Evolutionary conservation across 2,113 vertebrate species (phyloP).

Genomic region (Gavialis gangeticus): DNA sequence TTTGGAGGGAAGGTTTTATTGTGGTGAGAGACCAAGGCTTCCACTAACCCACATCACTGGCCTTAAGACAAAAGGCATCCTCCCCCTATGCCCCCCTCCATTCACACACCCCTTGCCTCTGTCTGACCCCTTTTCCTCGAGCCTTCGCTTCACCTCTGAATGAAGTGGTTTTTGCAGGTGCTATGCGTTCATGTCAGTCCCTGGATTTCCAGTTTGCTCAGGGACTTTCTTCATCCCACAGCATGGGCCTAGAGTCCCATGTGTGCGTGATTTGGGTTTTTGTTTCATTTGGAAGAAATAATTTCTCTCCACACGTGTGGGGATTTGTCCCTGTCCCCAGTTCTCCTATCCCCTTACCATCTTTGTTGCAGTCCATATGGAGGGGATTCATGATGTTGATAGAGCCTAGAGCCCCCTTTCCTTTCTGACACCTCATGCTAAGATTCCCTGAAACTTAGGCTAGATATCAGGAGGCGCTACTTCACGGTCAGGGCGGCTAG

Average conservation of each 20-base stretch:
- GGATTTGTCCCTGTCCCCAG: neutral
- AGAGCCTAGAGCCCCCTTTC: neutral
- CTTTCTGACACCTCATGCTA: neutral
- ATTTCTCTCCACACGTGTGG: too few relatives aligned
- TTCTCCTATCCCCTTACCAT: neutral
- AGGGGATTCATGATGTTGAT: neutral
- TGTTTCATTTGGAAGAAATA: too few relatives aligned
- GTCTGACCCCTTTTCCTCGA: neutral
- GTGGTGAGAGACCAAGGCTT: neutral
- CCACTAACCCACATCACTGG: rapidly evolving
- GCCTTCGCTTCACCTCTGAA: neutral
- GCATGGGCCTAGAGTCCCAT: neutral
- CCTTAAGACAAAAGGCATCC: neutral
- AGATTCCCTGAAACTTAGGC: neutral
- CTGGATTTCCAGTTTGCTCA: neutral
- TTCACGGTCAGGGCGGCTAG: too few relatives aligned
- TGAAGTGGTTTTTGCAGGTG: rapidly evolving
- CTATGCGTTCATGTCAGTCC: neutral
- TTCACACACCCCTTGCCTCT: rapidly evolving
- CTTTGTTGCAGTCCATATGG: neutral
- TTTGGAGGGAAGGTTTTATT: neutral
- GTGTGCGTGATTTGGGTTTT: too few relatives aligned
- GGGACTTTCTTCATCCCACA: neutral
- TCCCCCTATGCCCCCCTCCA: too few relatives aligned
- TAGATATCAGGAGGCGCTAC: too few relatives aligned